Percentiles rank a stretch among this genome's conserved stretches.
phyloP scores from a whole-genome alignment of 2,888 invertebrate species.

The Cephalotes varians region DNA sequence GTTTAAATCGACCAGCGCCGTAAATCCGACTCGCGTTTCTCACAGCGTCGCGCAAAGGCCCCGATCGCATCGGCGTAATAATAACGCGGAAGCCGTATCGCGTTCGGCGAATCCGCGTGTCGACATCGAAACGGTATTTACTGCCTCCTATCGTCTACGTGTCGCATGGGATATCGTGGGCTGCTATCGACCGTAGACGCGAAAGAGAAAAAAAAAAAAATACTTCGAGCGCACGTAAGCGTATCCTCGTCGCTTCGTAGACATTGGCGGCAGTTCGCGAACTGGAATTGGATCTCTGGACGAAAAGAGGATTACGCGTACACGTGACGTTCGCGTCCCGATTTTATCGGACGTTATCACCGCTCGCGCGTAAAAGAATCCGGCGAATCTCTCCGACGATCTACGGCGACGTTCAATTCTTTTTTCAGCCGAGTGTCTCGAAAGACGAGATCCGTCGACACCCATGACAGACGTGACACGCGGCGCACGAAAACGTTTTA shows the following conservation, averaged over 20 bases:
- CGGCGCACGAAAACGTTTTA: background rate
- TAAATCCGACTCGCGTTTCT: background rate
- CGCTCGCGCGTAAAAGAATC: background rate
- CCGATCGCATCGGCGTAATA: background rate
- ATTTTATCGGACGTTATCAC: background rate
- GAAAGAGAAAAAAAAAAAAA: background rate
- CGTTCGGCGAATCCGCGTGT: constrained; percentile 15
- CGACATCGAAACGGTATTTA: constrained; percentile 1
- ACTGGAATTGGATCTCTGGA: background rate
- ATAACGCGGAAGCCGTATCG: constrained; percentile 9
- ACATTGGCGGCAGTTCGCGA: background rate
- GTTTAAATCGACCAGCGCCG: background rate
- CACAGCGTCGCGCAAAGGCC: background rate
- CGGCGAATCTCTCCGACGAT: background rate
- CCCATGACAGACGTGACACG: background rate
- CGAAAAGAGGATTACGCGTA: background rate
- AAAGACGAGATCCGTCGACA: too few species aligned
- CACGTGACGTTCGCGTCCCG: background rate
- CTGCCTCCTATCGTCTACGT: background rate
- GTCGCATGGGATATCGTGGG: background rate
- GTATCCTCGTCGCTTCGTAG: background rate
- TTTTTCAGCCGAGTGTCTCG: background rate
- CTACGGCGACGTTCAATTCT: background rate
- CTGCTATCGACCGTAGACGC: background rate
- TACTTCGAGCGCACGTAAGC: background rate